phyloP scores from a whole-genome alignment of 1,140 invertebrate species.

The Parasteatoda tepidariorum region DNA sequence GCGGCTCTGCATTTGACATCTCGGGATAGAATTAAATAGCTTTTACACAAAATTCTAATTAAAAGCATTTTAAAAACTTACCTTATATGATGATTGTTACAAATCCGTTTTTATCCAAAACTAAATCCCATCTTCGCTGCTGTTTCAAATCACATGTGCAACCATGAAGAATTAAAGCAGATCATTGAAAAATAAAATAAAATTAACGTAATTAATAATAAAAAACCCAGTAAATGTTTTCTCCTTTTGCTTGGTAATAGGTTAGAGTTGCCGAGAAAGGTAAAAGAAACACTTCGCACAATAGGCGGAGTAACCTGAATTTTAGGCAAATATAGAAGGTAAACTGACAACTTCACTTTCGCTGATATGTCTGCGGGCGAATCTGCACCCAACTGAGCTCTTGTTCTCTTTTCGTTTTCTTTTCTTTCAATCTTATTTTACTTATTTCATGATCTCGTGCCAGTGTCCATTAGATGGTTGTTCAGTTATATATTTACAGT shows the following conservation, averaged over 20 bases:
- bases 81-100: no score
- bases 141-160: background rate
- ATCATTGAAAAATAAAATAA: background rate
- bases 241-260: background rate
- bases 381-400: conserved; percentile 20
- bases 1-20: no score
- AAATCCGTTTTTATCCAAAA: no score
- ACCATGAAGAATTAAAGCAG: background rate
- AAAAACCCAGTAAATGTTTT: background rate
- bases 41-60: no score
- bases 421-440: background rate
- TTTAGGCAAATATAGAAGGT: conserved; percentile 40
- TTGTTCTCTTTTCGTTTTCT: conserved; percentile 24
- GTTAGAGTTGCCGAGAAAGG: conserved; percentile 37
- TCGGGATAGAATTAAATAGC: no score
- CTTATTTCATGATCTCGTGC: background rate
- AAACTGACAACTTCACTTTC: conserved; percentile 33
- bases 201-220: background rate
- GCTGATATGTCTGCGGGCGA: conserved; percentile 13
- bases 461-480: no score
- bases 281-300: conserved; percentile 13
- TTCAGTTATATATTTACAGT: no score
- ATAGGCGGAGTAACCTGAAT: conserved; percentile 51
- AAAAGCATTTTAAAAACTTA: no score
- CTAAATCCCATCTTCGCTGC: no score